A percentile compares a stretch with the other conserved stretches of the same genome.
Conservation (phyloP, 2,113 vertebrate species). For the Rhodinocichla rosea region DNA sequence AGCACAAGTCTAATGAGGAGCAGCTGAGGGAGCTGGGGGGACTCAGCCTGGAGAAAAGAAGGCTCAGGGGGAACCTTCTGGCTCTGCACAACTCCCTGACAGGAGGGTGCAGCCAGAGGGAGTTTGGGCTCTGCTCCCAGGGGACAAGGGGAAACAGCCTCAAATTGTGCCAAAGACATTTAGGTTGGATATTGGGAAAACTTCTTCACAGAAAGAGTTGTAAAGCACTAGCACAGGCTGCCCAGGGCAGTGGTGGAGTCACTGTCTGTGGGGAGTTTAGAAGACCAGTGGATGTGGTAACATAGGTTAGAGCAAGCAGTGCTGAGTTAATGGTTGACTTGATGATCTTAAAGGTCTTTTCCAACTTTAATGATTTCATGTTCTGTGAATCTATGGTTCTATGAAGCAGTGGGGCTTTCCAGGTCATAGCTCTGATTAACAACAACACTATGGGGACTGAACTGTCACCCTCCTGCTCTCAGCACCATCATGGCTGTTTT, state of each 20-base stretch:
- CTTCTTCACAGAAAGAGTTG: not conserved
- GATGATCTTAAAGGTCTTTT: not conserved
- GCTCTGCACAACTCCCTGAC: not conserved
- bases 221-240: not conserved
- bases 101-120: not conserved
- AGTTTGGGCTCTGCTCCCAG: not conserved
- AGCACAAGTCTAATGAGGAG: not conserved
- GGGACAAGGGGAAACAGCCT: not conserved
- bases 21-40: not conserved
- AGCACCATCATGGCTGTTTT: not conserved
- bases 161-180: not conserved
- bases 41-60: not conserved
- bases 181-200: not conserved
- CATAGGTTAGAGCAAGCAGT: not conserved
- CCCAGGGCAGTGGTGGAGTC: not conserved
- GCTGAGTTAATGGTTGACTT: not conserved
- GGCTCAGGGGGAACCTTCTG: not conserved
- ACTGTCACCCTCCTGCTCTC: not conserved
- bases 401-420: not conserved
- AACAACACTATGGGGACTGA: not conserved
- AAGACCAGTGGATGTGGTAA: not conserved
- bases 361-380: not conserved
- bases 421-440: not conserved
- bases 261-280: not conserved
- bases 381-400: not conserved